A percentile compares a stretch with the other conserved stretches of the same genome.
Conservation (phyloP, 2,113 vertebrate species). For the Sphyrna mokarran region DNA sequence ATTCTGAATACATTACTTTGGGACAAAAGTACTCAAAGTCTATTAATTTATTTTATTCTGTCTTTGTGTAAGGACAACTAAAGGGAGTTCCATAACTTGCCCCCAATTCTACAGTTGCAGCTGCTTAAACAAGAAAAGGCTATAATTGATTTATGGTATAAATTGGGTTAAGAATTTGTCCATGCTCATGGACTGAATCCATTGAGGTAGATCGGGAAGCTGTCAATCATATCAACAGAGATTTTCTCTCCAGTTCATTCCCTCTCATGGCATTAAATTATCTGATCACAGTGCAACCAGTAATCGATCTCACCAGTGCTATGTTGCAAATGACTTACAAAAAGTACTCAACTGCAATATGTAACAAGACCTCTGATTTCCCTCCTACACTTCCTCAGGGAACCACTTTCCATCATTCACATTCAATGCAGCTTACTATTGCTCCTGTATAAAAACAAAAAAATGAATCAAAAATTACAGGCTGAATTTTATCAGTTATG, state of each 20-base stretch:
- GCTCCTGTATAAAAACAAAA: neutral
- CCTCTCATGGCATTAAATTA: neutral
- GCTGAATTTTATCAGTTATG: neutral
- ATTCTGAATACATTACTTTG: neutral
- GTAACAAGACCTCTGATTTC: neutral
- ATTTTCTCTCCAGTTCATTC: neutral
- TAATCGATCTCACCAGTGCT: neutral
- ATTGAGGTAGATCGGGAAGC: neutral
- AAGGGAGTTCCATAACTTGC: neutral
- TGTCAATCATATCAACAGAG: neutral
- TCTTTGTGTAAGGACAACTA: neutral
- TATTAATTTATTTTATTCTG: neutral
- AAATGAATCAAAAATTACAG: neutral
- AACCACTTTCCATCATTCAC: neutral
- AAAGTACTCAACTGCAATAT: neutral
- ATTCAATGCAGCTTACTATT: neutral
- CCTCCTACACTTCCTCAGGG: neutral
- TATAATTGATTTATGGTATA: neutral
- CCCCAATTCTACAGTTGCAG: neutral
- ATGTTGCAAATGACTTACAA: neutral
- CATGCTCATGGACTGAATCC: neutral
- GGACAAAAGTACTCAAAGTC: neutral
- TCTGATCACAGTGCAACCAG: neutral
- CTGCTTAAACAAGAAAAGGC: neutral
- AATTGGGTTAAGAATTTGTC: neutral